Evolutionary conservation across 2,888 invertebrate species (phyloP).

Genomic region (Blastobasis adustella): DNA sequence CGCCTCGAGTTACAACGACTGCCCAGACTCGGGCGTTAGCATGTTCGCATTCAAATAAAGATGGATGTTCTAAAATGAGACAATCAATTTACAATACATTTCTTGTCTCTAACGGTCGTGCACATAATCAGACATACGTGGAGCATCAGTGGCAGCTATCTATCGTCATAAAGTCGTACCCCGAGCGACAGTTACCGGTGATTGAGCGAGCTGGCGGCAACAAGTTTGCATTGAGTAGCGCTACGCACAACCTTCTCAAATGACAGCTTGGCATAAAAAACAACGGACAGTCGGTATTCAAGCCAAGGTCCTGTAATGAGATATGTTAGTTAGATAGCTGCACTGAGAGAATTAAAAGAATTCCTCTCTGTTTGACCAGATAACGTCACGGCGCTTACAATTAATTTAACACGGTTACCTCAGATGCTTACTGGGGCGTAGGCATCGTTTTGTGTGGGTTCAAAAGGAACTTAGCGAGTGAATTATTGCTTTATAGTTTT

Average conservation of each 20-base stretch:
- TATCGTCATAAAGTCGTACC: too few relatives aligned
- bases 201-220: conserved; percentile 26
- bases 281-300: conserved; percentile 67
- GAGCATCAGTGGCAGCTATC: too few relatives aligned
- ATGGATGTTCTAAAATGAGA: too few relatives aligned
- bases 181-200: background rate
- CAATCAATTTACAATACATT: too few relatives aligned
- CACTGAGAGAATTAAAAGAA: conserved; percentile 54
- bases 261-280: conserved; percentile 68
- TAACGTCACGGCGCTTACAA: conserved; percentile 34
- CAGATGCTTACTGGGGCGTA: conserved; percentile 10
- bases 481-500: background rate
- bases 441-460: conserved; percentile 21
- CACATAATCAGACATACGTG: too few relatives aligned
- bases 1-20: too few relatives aligned
- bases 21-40: too few relatives aligned
- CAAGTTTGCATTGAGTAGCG: conserved; percentile 66
- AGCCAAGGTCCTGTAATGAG: conserved; percentile 71
- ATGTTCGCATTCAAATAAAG: too few relatives aligned
- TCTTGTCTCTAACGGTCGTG: too few relatives aligned
- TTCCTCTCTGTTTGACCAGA: conserved; percentile 39
- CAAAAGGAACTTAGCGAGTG: conserved; percentile 18
- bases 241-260: conserved; percentile 66
- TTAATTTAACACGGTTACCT: conserved; percentile 27
- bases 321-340: conserved; percentile 61